phyloP scores from a whole-genome alignment of 2,113 vertebrate species.

The Varanus komodoensis region DNA sequence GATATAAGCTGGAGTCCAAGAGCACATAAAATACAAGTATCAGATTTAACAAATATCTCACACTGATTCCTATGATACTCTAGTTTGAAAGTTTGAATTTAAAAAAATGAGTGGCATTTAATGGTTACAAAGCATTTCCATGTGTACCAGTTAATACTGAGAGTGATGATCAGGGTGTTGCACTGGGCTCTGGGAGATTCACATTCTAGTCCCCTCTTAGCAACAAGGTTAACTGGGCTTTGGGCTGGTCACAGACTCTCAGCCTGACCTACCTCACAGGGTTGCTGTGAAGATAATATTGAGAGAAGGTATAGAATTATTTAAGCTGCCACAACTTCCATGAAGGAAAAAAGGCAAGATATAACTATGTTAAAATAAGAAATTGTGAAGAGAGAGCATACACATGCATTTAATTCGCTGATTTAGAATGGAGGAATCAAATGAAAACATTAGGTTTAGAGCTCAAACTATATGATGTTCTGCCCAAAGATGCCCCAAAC shows the following conservation, averaged over 20 bases:
- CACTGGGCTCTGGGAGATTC: no score
- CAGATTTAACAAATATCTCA: background rate
- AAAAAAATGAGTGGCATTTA: background rate
- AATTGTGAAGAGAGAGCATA: constrained; percentile 1
- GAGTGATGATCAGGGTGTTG: no score
- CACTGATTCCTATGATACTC: background rate
- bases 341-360: no score
- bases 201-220: no score
- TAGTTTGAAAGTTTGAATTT: background rate
- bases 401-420: constrained; percentile 4
- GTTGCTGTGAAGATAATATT: no score
- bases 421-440: background rate
- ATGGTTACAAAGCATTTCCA: constrained; percentile 6
- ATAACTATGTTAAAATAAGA: no score
- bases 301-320: no score
- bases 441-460: constrained; percentile 2
- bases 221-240: no score
- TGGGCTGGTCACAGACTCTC: no score
- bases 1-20: background rate
- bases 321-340: no score
- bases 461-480: background rate
- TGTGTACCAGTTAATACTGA: background rate
- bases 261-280: no score
- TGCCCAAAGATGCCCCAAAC: background rate
- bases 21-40: background rate